phyloP scores from a whole-genome alignment of 2,113 vertebrate species.

The Cyprinus carpio region DNA sequence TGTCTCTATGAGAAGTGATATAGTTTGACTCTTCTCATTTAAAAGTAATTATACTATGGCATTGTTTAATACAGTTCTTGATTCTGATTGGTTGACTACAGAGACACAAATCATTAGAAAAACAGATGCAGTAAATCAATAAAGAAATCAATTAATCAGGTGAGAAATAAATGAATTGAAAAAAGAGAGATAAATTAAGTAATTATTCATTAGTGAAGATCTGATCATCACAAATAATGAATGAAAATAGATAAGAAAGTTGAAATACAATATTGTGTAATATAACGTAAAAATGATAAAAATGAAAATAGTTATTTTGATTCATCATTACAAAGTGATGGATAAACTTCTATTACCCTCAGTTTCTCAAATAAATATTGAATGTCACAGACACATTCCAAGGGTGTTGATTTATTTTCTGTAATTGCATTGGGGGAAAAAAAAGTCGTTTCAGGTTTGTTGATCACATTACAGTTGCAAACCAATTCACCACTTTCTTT shows the following conservation, averaged over 20 bases:
- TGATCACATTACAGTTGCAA: not conserved
- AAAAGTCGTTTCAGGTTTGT: not conserved
- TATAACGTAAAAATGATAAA: too few relatives aligned
- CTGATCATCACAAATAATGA: too few relatives aligned
- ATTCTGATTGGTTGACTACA: not conserved
- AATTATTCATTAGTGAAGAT: not conserved
- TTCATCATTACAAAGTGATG: not conserved
- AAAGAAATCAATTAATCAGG: not conserved
- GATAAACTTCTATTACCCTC: not conserved
- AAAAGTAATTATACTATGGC: not conserved
- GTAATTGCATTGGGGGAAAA: not conserved
- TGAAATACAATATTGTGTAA: not conserved
- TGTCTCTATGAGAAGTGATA: not conserved
- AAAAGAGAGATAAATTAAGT: not conserved
- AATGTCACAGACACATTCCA: not conserved
- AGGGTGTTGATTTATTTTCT: not conserved
- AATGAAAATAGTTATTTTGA: too few relatives aligned
- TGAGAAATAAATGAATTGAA: not conserved
- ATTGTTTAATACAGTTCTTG: not conserved
- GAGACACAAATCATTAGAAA: not conserved
- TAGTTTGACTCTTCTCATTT: not conserved
- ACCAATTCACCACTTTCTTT: not conserved
- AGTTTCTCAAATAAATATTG: not conserved
- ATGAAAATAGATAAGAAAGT: not conserved
- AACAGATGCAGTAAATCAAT: not conserved